These are phyloP conservation scores for Eristalis tenax DNA, from an alignment of 2,888 invertebrate genomes.

Conservation along the genomic window DNA sequence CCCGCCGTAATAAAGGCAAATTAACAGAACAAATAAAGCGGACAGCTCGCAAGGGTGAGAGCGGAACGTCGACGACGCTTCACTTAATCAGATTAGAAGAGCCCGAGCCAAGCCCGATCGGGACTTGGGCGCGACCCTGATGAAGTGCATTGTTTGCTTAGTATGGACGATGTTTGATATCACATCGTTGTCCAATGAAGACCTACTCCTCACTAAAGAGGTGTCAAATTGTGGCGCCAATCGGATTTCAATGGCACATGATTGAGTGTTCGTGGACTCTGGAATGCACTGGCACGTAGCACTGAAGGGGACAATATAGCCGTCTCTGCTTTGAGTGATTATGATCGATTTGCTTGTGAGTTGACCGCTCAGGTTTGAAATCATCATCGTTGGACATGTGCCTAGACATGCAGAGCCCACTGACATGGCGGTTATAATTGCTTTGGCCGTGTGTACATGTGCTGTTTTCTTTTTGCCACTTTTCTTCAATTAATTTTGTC, in stretches of 20 bases:
- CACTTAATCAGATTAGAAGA: conserved; percentile 63
- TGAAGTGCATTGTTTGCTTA: conserved; percentile 53
- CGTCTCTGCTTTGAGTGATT: conserved; percentile 53
- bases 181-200: conserved; percentile 15
- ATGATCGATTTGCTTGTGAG: conserved; percentile 46
- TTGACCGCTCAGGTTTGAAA: conserved; percentile 19
- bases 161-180: conserved; percentile 5
- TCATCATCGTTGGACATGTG: conserved; percentile 29
- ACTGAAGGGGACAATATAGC: conserved; percentile 23
- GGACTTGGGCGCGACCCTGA: conserved; percentile 35
- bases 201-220: conserved; percentile 36
- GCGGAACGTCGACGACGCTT: conserved; percentile 29
- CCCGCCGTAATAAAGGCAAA: conserved; percentile 66
- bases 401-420: neutral
- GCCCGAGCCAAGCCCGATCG: neutral
- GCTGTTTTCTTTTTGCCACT: neutral
- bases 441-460: neutral
- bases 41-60: conserved; percentile 22
- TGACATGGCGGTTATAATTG: neutral
- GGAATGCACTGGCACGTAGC: conserved; percentile 10
- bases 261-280: conserved; percentile 32
- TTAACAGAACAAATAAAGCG: conserved; percentile 58
- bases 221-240: conserved; percentile 68
- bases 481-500: conserved; percentile 32
- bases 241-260: conserved; percentile 57